These are phyloP conservation scores for Eupithecia tripunctaria DNA, from an alignment of 2,888 invertebrate genomes.

Conservation along the genomic window DNA sequence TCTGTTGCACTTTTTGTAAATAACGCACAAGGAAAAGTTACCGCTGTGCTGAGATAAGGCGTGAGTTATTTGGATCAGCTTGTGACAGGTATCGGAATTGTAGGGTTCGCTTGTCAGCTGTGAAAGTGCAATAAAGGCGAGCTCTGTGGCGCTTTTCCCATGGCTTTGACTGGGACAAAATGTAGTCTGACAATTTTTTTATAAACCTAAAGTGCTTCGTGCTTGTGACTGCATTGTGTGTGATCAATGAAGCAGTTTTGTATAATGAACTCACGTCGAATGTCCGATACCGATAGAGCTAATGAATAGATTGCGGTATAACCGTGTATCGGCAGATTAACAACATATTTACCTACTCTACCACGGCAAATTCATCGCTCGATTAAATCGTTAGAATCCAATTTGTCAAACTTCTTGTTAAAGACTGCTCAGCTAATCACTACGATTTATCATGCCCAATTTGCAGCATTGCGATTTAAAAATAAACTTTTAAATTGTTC, in stretches of 20 bases:
- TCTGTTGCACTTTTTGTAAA: conserved; percentile 62
- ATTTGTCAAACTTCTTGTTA: conserved; percentile 46
- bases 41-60: conserved; percentile 54
- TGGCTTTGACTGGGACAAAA: background rate
- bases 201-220: background rate
- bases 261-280: background rate
- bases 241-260: background rate
- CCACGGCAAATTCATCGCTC: conserved; percentile 27
- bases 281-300: conserved; percentile 1
- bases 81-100: conserved; percentile 35
- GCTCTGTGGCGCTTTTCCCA: background rate
- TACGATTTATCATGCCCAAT: conserved; percentile 41
- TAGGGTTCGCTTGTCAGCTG: conserved; percentile 27
- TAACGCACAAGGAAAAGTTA: conserved; percentile 65
- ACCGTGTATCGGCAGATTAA: conserved; percentile 15
- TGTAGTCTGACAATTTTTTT: background rate
- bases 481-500: conserved; percentile 37
- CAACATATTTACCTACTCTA: conserved; percentile 15
- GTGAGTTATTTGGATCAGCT: conserved; percentile 45
- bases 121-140: conserved; percentile 24
- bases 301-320: conserved; percentile 32
- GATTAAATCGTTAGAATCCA: conserved; percentile 30
- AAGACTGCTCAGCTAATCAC: conserved; percentile 35
- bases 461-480: conserved; percentile 34
- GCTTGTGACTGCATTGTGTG: background rate